phyloP scores from a whole-genome alignment of 2,797 vertebrate species.

The Pelobates cultripes region DNA sequence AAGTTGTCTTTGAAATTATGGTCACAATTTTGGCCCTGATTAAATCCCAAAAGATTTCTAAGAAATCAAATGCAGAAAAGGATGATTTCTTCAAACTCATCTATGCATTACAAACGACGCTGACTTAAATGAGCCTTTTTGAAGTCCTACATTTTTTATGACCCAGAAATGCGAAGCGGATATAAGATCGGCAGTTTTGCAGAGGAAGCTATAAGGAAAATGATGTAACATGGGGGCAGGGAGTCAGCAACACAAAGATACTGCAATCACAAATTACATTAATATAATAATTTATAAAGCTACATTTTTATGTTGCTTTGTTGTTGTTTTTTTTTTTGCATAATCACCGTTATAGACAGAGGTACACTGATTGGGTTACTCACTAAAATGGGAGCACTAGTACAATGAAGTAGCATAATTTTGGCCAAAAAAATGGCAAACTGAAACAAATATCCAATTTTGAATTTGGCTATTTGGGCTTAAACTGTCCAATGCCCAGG shows the following conservation, averaged over 20 bases:
- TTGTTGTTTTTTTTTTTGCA: too few relatives aligned
- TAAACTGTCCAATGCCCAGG: too few relatives aligned
- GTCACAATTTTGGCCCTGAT: background rate
- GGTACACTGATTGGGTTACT: too few relatives aligned
- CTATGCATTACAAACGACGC: conserved; percentile 18
- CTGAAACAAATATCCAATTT: too few relatives aligned
- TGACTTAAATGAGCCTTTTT: conserved; percentile 49
- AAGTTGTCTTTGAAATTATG: background rate
- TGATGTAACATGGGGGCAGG: background rate
- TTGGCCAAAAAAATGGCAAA: too few relatives aligned
- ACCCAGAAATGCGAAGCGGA: conserved; percentile 35
- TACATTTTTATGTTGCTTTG: too few relatives aligned
- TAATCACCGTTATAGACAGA: too few relatives aligned
- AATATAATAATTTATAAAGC: too few relatives aligned
- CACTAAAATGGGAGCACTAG: too few relatives aligned
- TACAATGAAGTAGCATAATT: too few relatives aligned
- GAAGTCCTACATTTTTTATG: conserved; percentile 30
- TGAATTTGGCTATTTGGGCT: too few relatives aligned
- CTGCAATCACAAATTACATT: too few relatives aligned
- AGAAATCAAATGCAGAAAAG: conserved; percentile 2
- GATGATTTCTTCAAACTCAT: conserved; percentile 14
- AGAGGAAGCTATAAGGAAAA: background rate
- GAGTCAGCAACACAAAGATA: background rate
- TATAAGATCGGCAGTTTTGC: background rate
- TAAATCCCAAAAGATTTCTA: background rate